Base-by-base conservation (phyloP, 2,797 vertebrate genomes). In the Poecilia velifera region DNA sequence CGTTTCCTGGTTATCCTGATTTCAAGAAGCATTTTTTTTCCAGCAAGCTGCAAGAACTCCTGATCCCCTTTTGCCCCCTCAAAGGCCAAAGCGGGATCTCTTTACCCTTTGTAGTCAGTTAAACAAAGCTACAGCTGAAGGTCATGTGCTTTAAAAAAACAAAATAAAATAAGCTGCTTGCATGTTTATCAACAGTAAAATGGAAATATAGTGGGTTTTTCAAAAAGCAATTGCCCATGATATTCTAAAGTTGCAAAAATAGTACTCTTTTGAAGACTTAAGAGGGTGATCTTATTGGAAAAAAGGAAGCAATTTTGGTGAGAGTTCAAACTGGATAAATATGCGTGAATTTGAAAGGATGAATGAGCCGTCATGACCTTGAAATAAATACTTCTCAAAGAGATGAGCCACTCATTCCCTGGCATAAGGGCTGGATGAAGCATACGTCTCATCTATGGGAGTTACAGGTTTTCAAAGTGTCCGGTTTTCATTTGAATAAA, bases 201-300 rank as follows among this genome's bases (percentile, higher is more conserved):
- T 87, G 81, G 74, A 90, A 92, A 89, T 77, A 82, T 55, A 57
- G 76, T 12, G 78, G 36, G 41, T 81, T 80, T 86, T 91, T 90
- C 70, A 86, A 92, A 90, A 91, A 88, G 90, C 89, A 92, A 92
- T 90, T 91, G 91, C 90, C 82, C 47, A 53, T 78, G 81, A 89
- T 91, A 86, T 90, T 87, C 74, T 70, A 79, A 84, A 88, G 86
- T 90, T 88, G 82, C 72, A 31, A 86, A 89, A 86, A 90, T 84
- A 83, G 82, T 79, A 79, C 87, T 87, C 39, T 90, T 88, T 89
- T 87, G 83, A 75, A 72, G 83, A 78, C 81, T 89, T 86, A 84
- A 53, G 78, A 83, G 86, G 84, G 83, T 80, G 82, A 83, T 88
- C 88, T 88, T 85, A 87, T 83, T 84, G 85, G 47, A 84, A 72